Evolutionary conservation across 2,113 vertebrate species (phyloP), one percentile per base, ranked within the genome.

Genomic region (Emberiza fucata): DNA sequence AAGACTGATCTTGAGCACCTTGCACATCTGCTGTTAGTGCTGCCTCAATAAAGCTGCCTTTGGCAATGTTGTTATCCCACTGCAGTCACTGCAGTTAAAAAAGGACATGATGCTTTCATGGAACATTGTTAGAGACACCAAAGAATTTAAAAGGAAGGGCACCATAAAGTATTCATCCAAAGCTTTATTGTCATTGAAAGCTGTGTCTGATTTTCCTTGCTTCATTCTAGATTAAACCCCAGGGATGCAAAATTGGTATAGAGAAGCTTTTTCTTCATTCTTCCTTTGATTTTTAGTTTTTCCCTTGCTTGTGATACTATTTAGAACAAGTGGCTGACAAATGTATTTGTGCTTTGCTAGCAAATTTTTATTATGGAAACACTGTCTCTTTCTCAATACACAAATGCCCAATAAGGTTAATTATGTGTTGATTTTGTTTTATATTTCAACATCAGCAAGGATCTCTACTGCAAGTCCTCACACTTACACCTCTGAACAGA

Each of bases 381-480:
- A 17, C 3, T 82, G 47, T 73, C 15, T 88, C 27, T 90, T 86
- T 88, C 42, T 88, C 75, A 35, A 27, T 61, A 20, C 6, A 25
- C 11, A 65, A 63, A 73, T 63, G 11, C 12, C 39, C 27, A 17
- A 14, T 42, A 44, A 81, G 16, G 47, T 87, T 89, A 92, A 92
- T 83, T 86, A 31, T 83, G 9, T 96, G 21, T 69, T 93, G 57
- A 47, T 86, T 96, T 96, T 94, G 57, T 95, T 94, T 96, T 90
- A 79, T 95, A 90, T 96, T 94, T 91, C 85, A 77, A 93, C 35
- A 92, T 93, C 95, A 97, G 96, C 90, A 39, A 94, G 54, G 27
- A 90, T 73, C 90, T 88, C 95, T 94, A 95, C 96, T 77, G 90
- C 90, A 94, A 95, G 95, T 73, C 96, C 96, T 90, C 92, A 83